phyloP scores from a whole-genome alignment of 2,113 vertebrate species.

The Tapirus terrestris region DNA sequence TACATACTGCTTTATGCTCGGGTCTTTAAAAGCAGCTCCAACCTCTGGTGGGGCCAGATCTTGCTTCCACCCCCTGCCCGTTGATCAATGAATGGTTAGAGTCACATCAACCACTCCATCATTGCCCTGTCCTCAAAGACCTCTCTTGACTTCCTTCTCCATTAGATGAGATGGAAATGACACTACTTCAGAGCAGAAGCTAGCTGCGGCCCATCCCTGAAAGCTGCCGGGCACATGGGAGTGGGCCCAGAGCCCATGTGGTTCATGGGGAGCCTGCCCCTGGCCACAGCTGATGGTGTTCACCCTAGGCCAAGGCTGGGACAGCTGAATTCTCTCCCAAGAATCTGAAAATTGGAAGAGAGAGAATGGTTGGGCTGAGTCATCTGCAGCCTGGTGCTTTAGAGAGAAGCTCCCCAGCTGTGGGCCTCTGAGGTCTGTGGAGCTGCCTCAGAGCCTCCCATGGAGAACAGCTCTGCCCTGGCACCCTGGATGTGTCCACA shows the following conservation, averaged over 20 bases:
- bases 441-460: neutral
- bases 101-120: neutral
- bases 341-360: neutral
- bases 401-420: neutral
- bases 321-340: neutral
- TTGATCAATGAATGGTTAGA: neutral
- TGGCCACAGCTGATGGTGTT: neutral
- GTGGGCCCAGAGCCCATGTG: neutral
- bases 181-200: neutral
- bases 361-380: neutral
- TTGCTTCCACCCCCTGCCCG: neutral
- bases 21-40: neutral
- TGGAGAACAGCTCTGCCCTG: neutral
- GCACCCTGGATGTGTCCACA: fast-evolving
- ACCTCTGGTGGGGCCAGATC: neutral
- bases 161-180: neutral
- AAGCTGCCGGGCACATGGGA: neutral
- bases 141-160: neutral
- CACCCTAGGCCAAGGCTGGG: neutral
- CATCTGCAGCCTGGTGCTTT: neutral
- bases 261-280: neutral
- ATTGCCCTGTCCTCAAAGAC: neutral
- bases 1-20: neutral
- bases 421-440: neutral
- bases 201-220: neutral